phyloP scores from a whole-genome alignment of 2,888 invertebrate genomes.

The Tenodera sinensis region DNA sequence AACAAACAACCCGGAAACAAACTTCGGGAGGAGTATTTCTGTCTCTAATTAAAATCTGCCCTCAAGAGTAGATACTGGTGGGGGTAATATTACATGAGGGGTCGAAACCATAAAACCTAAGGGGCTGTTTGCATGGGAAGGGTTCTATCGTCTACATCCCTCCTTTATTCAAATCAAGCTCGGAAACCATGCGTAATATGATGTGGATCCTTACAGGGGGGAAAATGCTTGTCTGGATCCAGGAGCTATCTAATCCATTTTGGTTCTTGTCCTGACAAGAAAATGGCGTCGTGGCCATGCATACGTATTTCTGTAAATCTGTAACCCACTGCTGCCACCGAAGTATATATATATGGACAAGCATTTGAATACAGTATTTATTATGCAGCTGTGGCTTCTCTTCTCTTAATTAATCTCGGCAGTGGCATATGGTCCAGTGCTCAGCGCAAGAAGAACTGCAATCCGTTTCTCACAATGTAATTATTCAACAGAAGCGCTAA shows the following conservation, averaged over 20 bases:
- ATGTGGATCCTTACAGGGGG: background rate
- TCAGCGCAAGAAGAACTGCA: too few species aligned
- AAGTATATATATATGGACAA: too few species aligned
- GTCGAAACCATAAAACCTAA: background rate
- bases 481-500: too few species aligned
- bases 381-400: too few species aligned
- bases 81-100: background rate
- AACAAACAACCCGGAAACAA: background rate
- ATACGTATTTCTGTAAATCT: background rate
- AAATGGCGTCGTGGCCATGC: background rate
- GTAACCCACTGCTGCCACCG: too few species aligned
- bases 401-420: too few species aligned
- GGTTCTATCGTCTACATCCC: background rate
- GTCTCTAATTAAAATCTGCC: background rate
- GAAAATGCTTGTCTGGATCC: background rate
- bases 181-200: background rate
- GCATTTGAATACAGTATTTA: too few species aligned
- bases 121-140: background rate
- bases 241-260: background rate
- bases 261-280: background rate
- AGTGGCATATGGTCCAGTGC: too few species aligned
- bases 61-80: background rate
- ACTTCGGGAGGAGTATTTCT: background rate
- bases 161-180: background rate
- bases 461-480: too few species aligned